Evolutionary conservation across 2,113 vertebrate species (phyloP).

Genomic region (Jacana jacana): DNA sequence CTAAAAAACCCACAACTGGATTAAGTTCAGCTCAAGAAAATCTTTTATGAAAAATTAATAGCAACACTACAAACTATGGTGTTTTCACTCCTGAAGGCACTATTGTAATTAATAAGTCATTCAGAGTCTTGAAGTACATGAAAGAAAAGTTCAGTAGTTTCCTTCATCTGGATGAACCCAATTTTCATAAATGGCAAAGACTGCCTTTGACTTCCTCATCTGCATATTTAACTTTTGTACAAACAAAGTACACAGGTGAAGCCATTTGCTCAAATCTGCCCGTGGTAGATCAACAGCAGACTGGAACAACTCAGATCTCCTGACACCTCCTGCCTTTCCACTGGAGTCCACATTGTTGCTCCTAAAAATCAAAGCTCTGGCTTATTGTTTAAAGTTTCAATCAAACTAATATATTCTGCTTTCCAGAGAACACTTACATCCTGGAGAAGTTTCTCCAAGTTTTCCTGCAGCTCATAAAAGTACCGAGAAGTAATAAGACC

Average conservation of each 20-base stretch:
- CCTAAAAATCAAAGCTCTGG: background rate
- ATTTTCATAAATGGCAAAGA: background rate
- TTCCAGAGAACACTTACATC: slow-evolving; percentile 84
- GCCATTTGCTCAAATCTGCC: background rate
- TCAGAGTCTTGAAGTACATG: background rate
- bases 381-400: background rate
- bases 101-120: slow-evolving; percentile 20
- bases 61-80: background rate
- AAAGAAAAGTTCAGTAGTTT: slow-evolving; percentile 29
- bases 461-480: slow-evolving; percentile 98
- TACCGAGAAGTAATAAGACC: slow-evolving; percentile 95
- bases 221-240: background rate
- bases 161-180: background rate
- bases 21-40: slow-evolving; percentile 14
- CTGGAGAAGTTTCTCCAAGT: slow-evolving; percentile 94
- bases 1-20: background rate
- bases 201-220: background rate
- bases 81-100: slow-evolving; percentile 14
- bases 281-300: background rate
- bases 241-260: background rate
- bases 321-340: background rate
- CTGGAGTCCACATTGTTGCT: background rate
- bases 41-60: slow-evolving; percentile 26
- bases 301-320: background rate
- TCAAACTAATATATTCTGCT: background rate